Base-by-base conservation (phyloP, 2,113 vertebrate species). In the Corapipo altera region DNA sequence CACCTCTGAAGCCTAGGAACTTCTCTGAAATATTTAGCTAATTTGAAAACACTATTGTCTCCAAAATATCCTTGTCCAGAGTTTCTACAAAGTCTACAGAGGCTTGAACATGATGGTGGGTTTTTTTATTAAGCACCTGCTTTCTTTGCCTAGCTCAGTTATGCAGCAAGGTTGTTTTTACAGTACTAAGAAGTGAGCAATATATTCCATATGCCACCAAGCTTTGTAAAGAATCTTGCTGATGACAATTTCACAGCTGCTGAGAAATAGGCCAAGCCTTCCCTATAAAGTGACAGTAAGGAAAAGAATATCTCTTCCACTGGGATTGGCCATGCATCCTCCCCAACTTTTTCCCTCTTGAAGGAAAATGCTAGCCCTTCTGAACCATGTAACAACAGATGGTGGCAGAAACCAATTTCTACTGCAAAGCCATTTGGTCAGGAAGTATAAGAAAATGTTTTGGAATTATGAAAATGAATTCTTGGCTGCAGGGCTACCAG, bases 181-280 rank as follows among this genome's bases (percentile, higher is more conserved):
- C 83, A 75, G 85, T 92, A 92, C 71, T 96, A 86, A 95, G 96
- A 97, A 96, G 89, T 91, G 91, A 98, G 91, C 91, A 96, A 62
- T 95, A 87, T 96, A 92, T 93, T 96, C 91, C 93, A 89, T 94
- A 92, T 94, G 93, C 91, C 88, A 96, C 94, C 85, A 85, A 94
- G 94, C 96, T 97, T 97, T 96, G 96, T 97, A 93, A 97, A 91
- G 96, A 97, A 96, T 91, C 83, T 77, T 93, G 87, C 9, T 88
- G 95, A 96, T 93, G 92, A 92, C 94, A 96, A 43, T 96, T 91
- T 94, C 96, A 82, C 93, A 97, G 97, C 97, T 98, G 96, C 91
- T n/a, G 69, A 95, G 94, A 97, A 93, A 69, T 76, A 33, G 84
- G 91, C 93, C 87, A 79, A 88, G 84, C 66, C 84, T 95, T 95